Conservation (phyloP, 2,797 vertebrate genomes). For the Dallia pectoralis region DNA sequence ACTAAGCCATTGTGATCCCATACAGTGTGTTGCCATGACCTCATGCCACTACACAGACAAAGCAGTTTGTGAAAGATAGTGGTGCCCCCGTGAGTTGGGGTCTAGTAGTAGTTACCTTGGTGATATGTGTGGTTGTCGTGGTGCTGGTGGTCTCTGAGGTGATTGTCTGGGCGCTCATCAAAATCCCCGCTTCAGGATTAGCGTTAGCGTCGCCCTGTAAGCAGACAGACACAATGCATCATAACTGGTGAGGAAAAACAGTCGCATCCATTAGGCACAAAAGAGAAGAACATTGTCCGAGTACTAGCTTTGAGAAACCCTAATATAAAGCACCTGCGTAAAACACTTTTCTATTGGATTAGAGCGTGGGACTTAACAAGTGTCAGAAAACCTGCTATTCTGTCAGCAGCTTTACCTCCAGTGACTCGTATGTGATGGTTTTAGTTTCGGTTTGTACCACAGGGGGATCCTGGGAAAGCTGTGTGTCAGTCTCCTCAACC, state of each 20-base stretch:
- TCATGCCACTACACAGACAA: not conserved
- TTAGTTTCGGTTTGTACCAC: constrained; percentile 86
- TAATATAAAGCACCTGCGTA: no score
- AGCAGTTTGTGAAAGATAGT: not conserved
- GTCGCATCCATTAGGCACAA: no score
- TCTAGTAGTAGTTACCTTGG: constrained; percentile 71
- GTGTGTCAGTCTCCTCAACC: constrained; percentile 68
- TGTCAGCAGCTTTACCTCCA: constrained; percentile 71
- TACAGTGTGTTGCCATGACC: no score
- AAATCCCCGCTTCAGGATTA: constrained; percentile 73
- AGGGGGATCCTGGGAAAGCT: constrained; percentile 79
- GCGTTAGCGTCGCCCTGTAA: constrained; percentile 76
- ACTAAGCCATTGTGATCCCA: not conserved
- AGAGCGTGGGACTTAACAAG: not conserved
- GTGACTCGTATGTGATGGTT: constrained; percentile 83
- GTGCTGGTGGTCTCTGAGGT: constrained; percentile 90
- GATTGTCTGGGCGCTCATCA: constrained; percentile 93
- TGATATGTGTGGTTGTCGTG: constrained; percentile 91
- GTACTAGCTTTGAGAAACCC: no score
- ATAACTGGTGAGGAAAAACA: not conserved
- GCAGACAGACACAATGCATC: not conserved
- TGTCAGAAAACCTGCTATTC: not conserved
- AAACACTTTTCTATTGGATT: not conserved
- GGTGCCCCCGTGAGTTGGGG: not conserved
- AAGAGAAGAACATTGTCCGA: no score